Evolutionary conservation across 2,888 invertebrate genomes (phyloP).

Genomic region (Enchytraeus crypticus): DNA sequence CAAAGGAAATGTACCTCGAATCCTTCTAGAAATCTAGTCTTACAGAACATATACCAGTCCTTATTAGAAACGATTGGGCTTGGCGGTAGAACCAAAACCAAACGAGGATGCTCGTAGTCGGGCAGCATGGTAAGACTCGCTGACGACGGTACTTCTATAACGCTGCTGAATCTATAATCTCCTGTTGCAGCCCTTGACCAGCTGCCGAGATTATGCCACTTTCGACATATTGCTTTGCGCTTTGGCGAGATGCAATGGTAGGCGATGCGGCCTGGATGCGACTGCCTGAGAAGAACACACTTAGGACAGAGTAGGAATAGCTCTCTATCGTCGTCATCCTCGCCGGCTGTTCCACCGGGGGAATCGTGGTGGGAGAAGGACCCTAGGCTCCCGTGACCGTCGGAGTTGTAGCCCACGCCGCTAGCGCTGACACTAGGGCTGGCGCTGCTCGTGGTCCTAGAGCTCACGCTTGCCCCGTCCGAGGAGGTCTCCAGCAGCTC

Average conservation of each 20-base stretch:
- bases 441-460: slow-evolving; percentile 16
- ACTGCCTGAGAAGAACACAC: slow-evolving; percentile 25
- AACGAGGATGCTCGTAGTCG: slow-evolving; percentile 29
- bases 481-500: slow-evolving; percentile 16
- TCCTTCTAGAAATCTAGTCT: slow-evolving; percentile 30
- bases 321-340: slow-evolving; percentile 15
- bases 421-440: slow-evolving; percentile 15
- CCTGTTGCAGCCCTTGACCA: slow-evolving; percentile 26
- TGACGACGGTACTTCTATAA: slow-evolving; percentile 14
- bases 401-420: slow-evolving; percentile 15
- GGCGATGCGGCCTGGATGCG: slow-evolving; percentile 22
- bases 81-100: slow-evolving; percentile 30
- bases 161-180: slow-evolving; percentile 23
- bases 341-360: neutral
- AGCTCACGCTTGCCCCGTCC: slow-evolving; percentile 17
- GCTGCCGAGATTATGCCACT: slow-evolving; percentile 29
- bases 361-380: slow-evolving; percentile 5
- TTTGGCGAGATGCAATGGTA: slow-evolving; percentile 21
- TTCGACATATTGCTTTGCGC: slow-evolving; percentile 25
- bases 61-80: slow-evolving; percentile 22
- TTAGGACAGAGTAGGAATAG: slow-evolving; percentile 26
- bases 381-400: slow-evolving; percentile 12
- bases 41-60: slow-evolving; percentile 29
- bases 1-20: slow-evolving; percentile 31
- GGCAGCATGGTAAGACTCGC: slow-evolving; percentile 23